These are phyloP conservation scores for Sepioteuthis lessoniana DNA, from an alignment of 2,888 invertebrate genomes.

Conservation along the genomic window DNA sequence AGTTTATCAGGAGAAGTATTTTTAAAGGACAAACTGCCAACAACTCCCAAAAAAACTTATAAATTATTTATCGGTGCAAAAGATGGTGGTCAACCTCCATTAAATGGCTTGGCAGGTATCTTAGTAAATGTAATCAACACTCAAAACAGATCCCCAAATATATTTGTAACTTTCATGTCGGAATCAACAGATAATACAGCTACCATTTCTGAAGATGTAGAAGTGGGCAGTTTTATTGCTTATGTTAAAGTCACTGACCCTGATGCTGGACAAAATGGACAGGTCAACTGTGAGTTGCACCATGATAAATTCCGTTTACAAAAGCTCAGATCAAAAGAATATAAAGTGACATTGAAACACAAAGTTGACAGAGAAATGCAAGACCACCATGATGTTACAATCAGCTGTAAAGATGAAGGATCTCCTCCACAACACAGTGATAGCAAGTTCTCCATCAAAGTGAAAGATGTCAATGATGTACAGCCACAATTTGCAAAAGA, in stretches of 20 bases:
- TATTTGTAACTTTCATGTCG: neutral
- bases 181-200: constrained; percentile 72
- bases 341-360: constrained; percentile 49
- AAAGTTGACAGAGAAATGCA: constrained; percentile 56
- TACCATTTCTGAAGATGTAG: constrained; percentile 79
- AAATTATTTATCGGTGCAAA: too few relatives aligned
- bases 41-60: too few relatives aligned
- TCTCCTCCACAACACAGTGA: constrained; percentile 17
- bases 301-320: constrained; percentile 56
- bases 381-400: neutral
- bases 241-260: constrained; percentile 80
- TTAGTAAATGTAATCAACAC: constrained; percentile 80
- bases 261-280: constrained; percentile 74
- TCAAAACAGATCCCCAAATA: constrained; percentile 81
- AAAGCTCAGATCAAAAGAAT: constrained; percentile 54
- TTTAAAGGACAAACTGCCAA: constrained; percentile 78
- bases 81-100: constrained; percentile 55
- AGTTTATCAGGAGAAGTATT: constrained; percentile 89
- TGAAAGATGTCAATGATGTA: constrained; percentile 21
- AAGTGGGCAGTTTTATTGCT: constrained; percentile 90
- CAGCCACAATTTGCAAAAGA: neutral
- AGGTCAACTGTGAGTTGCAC: constrained; percentile 62
- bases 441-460: constrained; percentile 10
- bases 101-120: constrained; percentile 77
- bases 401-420: neutral